Evolutionary conservation across 2,888 invertebrate genomes (phyloP), one percentile per base, ranked within the genome.

Genomic region (Hoplodrina blanda): DNA sequence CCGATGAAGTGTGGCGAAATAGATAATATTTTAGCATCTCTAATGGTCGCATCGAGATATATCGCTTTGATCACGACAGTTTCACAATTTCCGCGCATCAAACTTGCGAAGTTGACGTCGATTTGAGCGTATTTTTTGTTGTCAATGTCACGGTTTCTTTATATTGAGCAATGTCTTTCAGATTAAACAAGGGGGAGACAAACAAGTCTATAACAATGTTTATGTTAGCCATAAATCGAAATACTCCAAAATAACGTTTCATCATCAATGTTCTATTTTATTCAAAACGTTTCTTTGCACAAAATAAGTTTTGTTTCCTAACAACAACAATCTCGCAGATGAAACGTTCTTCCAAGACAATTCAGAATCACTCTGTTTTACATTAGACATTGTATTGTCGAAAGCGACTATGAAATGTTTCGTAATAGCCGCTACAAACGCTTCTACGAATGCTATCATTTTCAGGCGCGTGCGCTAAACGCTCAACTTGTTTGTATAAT

Each of bases 1-100:
- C 69, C 78, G 78, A 81, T 78, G 82, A 83, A 84, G 82, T 81
- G 85, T 88, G 83, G 81, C 85, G 85, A 89, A 88, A 85, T 74
- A 85, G 79, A 79, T 80, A 80, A 86, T 83, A 83, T 85, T 83
- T 85, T 79, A 78, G 63, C 79, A 76, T 85, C 71, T 68, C 70
- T 81, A 84, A 84, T 81, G 80, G 74, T 62, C 54, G 53, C 74
- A 56, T 65, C 70, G 61, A 75, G 67, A 70, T 72, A 64, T 69
- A 70, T 67, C 46, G 66, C 73, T 75, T 71, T 69, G 73, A 78
- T 84, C 69, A 66, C 53, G 56, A 59, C 52, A 46, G 59, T 76
- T 69, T 67, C 68, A 73, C 61, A 69, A 82, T 73, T 52, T 60
- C 61, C 57, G 19, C 33, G 8, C 33, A 41, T 55, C 50, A 5